Conservation (phyloP, 2,113 vertebrate genomes). For the Heterotilapia buettikoferi region DNA sequence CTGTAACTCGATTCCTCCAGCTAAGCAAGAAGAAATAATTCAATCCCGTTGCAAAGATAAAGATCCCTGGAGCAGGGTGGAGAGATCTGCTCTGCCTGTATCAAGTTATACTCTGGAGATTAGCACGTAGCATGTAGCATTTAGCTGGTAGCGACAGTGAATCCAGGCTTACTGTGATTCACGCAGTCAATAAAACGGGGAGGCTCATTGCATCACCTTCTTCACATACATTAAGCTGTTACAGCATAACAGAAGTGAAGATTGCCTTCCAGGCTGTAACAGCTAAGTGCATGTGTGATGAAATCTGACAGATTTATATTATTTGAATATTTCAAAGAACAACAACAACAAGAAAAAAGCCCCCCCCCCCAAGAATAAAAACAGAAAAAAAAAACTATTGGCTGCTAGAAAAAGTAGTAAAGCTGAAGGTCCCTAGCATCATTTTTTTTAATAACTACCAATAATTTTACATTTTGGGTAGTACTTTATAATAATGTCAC, state of each 20-base stretch:
- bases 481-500: neutral
- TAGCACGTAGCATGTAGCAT: constrained; percentile 59
- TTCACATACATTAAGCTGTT: constrained; percentile 38
- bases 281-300: neutral
- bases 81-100: constrained; percentile 78
- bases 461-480: neutral
- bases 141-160: constrained; percentile 46
- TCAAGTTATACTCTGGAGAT: constrained; percentile 80
- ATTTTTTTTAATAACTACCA: neutral
- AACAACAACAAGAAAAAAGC: neutral
- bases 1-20: constrained; percentile 90
- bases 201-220: constrained; percentile 46
- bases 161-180: constrained; percentile 55
- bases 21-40: constrained; percentile 91
- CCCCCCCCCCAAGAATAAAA: neutral
- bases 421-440: neutral
- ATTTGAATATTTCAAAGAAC: neutral
- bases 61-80: constrained; percentile 81
- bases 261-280: neutral
- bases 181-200: constrained; percentile 56
- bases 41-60: constrained; percentile 87
- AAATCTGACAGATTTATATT: neutral
- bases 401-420: neutral
- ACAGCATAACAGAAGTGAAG: constrained; percentile 21
- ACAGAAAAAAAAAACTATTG: neutral